Conservation (phyloP, 2,797 vertebrate genomes). For the Neostethus bicornis region DNA sequence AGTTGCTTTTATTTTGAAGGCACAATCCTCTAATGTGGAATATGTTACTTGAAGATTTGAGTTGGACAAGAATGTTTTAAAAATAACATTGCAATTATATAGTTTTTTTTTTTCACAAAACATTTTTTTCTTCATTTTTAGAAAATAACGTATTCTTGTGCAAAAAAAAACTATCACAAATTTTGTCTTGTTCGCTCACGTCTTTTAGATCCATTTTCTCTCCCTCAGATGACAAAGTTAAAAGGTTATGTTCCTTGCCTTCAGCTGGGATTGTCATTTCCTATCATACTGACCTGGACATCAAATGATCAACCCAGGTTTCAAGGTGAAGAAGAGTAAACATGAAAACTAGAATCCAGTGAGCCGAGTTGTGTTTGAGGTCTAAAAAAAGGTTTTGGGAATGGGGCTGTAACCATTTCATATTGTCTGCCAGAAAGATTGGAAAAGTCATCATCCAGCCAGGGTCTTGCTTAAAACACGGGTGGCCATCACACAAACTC, state of each 20-base stretch:
- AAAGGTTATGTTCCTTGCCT: slow-evolving; percentile 58
- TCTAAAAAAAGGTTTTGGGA: slow-evolving; percentile 46
- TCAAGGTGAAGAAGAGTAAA: slow-evolving; percentile 87
- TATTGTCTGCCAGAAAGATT: slow-evolving; percentile 73
- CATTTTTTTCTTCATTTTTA: too few species aligned
- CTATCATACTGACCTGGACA: slow-evolving; percentile 78
- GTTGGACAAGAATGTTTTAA: slow-evolving; percentile 8
- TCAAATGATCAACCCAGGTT: slow-evolving; percentile 81
- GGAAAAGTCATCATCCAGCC: slow-evolving; percentile 87
- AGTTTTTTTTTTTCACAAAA: too few species aligned
- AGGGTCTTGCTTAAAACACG: slow-evolving; percentile 70
- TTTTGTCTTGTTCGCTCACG: too few species aligned
- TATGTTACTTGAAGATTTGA: slow-evolving; percentile 23
- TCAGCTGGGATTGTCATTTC: slow-evolving; percentile 87
- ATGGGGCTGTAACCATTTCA: slow-evolving; percentile 34
- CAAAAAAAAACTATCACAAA: too few species aligned
- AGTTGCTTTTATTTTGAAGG: slow-evolving; percentile 79
- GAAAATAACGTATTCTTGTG: too few species aligned
- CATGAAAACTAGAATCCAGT: slow-evolving; percentile 56
- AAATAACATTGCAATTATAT: too few species aligned
- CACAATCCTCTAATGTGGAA: slow-evolving; percentile 74
- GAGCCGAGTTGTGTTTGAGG: slow-evolving; percentile 40
- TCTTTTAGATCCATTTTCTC: slow-evolving; percentile 66
- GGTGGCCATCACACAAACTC: slow-evolving; percentile 80
- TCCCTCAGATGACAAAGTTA: slow-evolving; percentile 61